Evolutionary conservation across 2,113 vertebrate genomes (phyloP).

Genomic region (Lasiurus borealis): DNA sequence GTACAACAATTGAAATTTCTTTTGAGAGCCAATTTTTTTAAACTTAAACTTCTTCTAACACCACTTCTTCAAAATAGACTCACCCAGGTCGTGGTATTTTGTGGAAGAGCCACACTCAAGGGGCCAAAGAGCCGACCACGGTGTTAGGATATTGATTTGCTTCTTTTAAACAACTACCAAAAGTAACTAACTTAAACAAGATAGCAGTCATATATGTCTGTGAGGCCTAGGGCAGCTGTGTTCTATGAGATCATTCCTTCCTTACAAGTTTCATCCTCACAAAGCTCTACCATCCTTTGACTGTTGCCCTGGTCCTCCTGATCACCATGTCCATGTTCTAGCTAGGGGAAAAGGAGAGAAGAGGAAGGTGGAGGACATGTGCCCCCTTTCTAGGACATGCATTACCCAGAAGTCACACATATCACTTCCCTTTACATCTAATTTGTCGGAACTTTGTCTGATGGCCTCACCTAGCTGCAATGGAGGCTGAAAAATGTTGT

Average conservation of each 20-base stretch:
- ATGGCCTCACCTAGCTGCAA: background rate
- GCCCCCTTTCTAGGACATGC: background rate
- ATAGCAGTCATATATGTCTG: background rate
- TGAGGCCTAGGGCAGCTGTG: background rate
- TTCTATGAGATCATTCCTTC: background rate
- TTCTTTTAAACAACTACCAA: slow-evolving; percentile 41
- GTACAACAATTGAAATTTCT: no score
- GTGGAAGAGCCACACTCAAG: no score
- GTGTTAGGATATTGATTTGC: background rate
- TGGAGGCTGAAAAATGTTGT: background rate
- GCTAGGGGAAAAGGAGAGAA: background rate
- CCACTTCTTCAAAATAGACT: no score
- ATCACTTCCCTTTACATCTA: background rate
- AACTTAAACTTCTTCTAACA: no score
- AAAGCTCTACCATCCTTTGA: slow-evolving; percentile 8
- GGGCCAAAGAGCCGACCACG: no score
- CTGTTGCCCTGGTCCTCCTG: background rate
- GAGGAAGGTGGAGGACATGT: background rate
- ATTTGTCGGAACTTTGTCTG: slow-evolving; percentile 38
- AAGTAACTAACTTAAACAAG: background rate
- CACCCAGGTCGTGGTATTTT: no score
- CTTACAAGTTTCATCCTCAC: background rate
- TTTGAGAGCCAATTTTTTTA: no score
- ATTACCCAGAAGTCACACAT: background rate
- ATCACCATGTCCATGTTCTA: background rate